Percentiles rank a stretch among this genome's conserved stretches.
phyloP scores from a whole-genome alignment of 2,888 invertebrate genomes.

The Tetranychus truncatus region DNA sequence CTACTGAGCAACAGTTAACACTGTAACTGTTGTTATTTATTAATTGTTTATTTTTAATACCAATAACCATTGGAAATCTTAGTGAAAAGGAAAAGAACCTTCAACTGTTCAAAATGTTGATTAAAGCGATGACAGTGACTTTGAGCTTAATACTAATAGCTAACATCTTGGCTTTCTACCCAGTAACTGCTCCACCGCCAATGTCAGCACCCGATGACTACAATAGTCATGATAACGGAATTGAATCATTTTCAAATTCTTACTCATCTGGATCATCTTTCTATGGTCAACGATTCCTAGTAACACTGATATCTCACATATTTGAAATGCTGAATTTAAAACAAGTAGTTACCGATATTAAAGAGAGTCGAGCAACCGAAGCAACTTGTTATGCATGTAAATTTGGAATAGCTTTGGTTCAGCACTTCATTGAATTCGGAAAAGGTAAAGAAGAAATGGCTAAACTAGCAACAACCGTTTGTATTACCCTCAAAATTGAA shows the following conservation, averaged over 20 bases:
- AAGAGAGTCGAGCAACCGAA: background rate
- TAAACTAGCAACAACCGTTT: slow-evolving; percentile 21
- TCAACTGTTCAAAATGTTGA: background rate
- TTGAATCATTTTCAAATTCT: background rate
- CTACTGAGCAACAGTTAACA: too few species aligned
- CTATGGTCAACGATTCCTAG: background rate
- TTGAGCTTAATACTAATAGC: background rate
- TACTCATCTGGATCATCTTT: background rate
- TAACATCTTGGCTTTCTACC: background rate
- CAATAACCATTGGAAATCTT: background rate
- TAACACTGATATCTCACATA: slow-evolving; percentile 7
- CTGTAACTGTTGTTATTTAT: background rate
- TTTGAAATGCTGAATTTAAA: slow-evolving; percentile 16
- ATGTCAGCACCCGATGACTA: background rate
- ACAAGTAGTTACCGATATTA: slow-evolving; percentile 16
- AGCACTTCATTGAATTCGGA: slow-evolving; percentile 24
- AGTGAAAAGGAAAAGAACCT: background rate
- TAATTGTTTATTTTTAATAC: background rate
- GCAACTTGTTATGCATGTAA: slow-evolving; percentile 23
- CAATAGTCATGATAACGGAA: background rate
- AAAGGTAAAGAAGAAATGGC: slow-evolving; percentile 25
- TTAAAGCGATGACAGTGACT: background rate
- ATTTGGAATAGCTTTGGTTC: slow-evolving; percentile 22
- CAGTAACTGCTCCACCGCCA: background rate
- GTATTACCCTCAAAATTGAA: slow-evolving; percentile 23